Evolutionary conservation across 2,113 vertebrate genomes (phyloP).

Genomic region (Sitta europaea): DNA sequence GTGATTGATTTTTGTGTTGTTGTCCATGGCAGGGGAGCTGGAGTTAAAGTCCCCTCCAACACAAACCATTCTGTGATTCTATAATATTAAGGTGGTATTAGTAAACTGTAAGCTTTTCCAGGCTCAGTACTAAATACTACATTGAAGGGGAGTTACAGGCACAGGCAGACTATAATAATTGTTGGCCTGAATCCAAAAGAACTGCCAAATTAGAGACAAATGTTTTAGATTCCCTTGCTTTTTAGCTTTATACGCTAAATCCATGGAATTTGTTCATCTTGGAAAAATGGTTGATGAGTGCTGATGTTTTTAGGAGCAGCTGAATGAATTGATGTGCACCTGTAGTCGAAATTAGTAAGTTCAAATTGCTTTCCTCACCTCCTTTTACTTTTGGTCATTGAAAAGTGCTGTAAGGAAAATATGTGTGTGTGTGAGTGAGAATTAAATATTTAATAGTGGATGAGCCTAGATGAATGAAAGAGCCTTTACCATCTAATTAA

Average conservation of each 20-base stretch:
- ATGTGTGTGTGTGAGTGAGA: neutral
- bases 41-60: neutral
- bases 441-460: neutral
- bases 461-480: neutral
- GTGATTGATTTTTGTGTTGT: neutral
- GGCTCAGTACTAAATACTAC: neutral
- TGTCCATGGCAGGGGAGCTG: neutral
- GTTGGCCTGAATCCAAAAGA: neutral
- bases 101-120: neutral
- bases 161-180: neutral
- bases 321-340: neutral
- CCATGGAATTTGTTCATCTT: neutral
- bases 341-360: neutral
- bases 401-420: neutral
- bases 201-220: neutral
- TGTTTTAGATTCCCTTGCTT: neutral
- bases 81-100: neutral
- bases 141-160: neutral
- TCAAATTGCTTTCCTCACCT: neutral
- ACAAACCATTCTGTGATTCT: neutral
- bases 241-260: neutral
- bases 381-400: neutral
- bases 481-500: conserved; percentile 1
- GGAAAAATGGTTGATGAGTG: neutral
- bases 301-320: neutral